phyloP scores from a whole-genome alignment of 2,888 invertebrate species.

The Apamea epomidion region DNA sequence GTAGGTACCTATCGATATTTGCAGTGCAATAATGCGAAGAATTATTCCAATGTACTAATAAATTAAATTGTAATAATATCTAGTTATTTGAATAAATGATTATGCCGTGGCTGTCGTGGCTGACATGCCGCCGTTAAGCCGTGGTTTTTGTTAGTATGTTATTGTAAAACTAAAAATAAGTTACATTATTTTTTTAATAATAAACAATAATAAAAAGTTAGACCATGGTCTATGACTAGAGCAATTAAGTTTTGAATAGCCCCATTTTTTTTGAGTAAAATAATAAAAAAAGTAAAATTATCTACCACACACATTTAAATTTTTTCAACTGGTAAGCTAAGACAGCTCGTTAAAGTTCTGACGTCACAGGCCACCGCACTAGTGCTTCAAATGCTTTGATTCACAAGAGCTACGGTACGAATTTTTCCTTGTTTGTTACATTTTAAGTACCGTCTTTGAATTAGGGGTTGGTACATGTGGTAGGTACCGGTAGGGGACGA shows the following conservation, averaged over 20 bases:
- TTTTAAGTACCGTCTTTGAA: conserved; percentile 55
- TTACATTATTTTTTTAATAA: too few relatives aligned
- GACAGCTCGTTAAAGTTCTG: conserved; percentile 53
- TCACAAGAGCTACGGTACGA: conserved; percentile 44
- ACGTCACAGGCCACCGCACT: conserved; percentile 44
- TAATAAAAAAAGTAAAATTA: conserved; percentile 1
- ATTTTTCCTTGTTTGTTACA: conserved; percentile 59
- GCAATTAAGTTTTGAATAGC: too few relatives aligned
- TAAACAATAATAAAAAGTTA: neutral
- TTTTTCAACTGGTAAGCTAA: conserved; percentile 51
- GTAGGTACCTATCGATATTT: too few relatives aligned
- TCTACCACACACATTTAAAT: conserved; percentile 27
- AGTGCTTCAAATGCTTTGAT: conserved; percentile 56
- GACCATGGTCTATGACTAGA: neutral
- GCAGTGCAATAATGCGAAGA: too few relatives aligned
- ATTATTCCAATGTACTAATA: too few relatives aligned
- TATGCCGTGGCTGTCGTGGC: too few relatives aligned
- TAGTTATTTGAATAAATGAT: too few relatives aligned
- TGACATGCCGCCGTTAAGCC: too few relatives aligned
- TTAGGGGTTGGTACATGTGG: conserved; percentile 37
- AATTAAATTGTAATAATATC: too few relatives aligned
- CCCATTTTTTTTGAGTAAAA: neutral
- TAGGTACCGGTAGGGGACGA: conserved; percentile 18
- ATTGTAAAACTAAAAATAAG: too few relatives aligned
- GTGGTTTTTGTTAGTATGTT: too few relatives aligned